Evolutionary conservation across 2,113 vertebrate species (phyloP), one percentile per base, ranked within the genome.

Genomic region (Nipponia nippon): DNA sequence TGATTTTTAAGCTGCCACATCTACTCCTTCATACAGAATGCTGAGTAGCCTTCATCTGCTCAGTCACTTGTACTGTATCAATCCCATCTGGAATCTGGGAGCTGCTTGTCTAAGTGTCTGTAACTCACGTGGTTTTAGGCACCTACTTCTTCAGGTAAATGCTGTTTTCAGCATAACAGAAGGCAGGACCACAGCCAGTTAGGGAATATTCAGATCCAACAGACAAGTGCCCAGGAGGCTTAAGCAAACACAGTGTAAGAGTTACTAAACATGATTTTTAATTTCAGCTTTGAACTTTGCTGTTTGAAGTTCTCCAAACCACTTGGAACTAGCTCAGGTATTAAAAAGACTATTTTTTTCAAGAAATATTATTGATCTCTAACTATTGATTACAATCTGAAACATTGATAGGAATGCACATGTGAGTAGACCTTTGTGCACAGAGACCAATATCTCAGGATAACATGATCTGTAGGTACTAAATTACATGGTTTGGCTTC

Each of bases 231-330:
- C 61, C 52, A 82, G 80, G 40, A 90, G 36, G 73, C 61, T 91
- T 89, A 79, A 87, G 47, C 36, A 96, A 94, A 87, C 67, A 87
- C 25, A 83, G 44, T 2, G 0, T 55, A 50, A 62, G 65, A 91
- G 47, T 56, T 55, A 79, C 49, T 85, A 96, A 95, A 91, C 38
- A 87, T 22, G 29, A 66, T 67, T 93, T 91, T 91, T 80, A 89
- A 94, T 91, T 93, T 93, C 53, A 82, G 82, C 93, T 95, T 96
- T 96, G 87, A 96, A 94, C 61, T 96, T 91, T 1, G 2, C 44
- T 85, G 52, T 94, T 87, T 95, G 95, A 94, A 95, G 87, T 56
- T 61, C 56, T 93, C 84, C 95, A 96, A 85, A 90, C 52, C 82
- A 72, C 62, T 14, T 76, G 58, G 56, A 87, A 53, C 36, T 82